phyloP scores from a whole-genome alignment of 37 sponge, comb jelly and placozoan genomes.

The Ephydatia muelleri region DNA sequence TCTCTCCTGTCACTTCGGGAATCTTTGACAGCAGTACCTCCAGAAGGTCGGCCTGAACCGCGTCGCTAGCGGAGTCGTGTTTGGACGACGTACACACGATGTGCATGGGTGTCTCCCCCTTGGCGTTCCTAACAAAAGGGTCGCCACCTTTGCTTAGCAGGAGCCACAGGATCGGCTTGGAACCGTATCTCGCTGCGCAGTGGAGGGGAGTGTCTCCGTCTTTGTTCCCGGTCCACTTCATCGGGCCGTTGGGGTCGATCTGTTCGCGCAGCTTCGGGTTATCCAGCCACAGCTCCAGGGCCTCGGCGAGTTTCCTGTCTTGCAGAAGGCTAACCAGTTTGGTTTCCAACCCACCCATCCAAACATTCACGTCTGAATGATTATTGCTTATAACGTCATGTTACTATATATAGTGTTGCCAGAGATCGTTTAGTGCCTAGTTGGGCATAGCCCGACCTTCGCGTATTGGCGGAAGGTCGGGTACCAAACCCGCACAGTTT shows the following conservation, averaged over 20 bases:
- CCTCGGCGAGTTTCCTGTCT: conserved; percentile 38
- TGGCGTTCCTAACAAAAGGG: conserved; percentile 54
- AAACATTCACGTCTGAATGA: no score
- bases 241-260: conserved; percentile 50
- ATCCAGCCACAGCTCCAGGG: conserved; percentile 32
- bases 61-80: conserved; percentile 29
- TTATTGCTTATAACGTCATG: no score
- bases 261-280: conserved; percentile 38
- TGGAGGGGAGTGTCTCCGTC: conserved; percentile 61
- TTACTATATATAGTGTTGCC: no score
- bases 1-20: neutral
- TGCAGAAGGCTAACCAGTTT: conserved; percentile 37
- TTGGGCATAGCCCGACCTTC: no score
- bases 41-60: conserved; percentile 46
- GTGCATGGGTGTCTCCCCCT: conserved; percentile 72
- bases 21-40: conserved; percentile 40
- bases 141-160: conserved; percentile 54
- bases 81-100: conserved; percentile 56
- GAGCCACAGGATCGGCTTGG: conserved; percentile 33
- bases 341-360: conserved; percentile 60
- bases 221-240: conserved; percentile 19
- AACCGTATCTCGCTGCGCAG: conserved; percentile 48
- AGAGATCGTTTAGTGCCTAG: no score
- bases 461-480: no score
- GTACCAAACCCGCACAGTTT: no score